A percentile compares a stretch with the other conserved stretches of the same genome.
Evolutionary conservation across 2,797 vertebrate species (phyloP).

Genomic region (Gila robusta): DNA sequence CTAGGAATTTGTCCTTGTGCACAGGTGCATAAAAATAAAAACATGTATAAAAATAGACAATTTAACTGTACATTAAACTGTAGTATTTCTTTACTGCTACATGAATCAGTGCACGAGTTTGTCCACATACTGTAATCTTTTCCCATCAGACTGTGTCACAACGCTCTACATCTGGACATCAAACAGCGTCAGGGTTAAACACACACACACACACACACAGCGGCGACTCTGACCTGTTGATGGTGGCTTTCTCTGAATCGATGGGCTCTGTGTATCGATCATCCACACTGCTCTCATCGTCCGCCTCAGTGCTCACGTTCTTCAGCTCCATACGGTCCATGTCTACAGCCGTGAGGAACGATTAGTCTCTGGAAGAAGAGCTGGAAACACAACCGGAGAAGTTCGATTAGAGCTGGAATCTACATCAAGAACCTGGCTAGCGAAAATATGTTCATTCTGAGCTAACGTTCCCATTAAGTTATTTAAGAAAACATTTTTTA

Average conservation of each 20-base stretch:
- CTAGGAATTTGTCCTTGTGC: too few species aligned
- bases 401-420: background rate
- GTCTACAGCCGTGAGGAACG: constrained; percentile 33
- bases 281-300: constrained; percentile 88
- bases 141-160: background rate
- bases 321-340: constrained; percentile 93
- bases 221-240: constrained; percentile 81
- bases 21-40: too few species aligned
- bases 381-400: background rate
- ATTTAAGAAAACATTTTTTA: too few species aligned
- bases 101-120: background rate
- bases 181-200: background rate
- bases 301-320: constrained; percentile 86
- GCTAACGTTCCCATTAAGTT: background rate
- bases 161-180: background rate
- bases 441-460: too few species aligned
- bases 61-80: too few species aligned
- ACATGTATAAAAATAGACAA: too few species aligned
- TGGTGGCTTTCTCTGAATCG: constrained; percentile 86
- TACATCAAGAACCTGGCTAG: background rate
- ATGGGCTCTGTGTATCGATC: constrained; percentile 78
- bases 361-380: background rate
- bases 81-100: background rate
- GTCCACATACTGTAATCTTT: background rate
- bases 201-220: background rate